Evolutionary conservation across 1,140 invertebrate species (phyloP), one percentile per base, ranked within the genome.

Genomic region (Cheumatopsyche charites): DNA sequence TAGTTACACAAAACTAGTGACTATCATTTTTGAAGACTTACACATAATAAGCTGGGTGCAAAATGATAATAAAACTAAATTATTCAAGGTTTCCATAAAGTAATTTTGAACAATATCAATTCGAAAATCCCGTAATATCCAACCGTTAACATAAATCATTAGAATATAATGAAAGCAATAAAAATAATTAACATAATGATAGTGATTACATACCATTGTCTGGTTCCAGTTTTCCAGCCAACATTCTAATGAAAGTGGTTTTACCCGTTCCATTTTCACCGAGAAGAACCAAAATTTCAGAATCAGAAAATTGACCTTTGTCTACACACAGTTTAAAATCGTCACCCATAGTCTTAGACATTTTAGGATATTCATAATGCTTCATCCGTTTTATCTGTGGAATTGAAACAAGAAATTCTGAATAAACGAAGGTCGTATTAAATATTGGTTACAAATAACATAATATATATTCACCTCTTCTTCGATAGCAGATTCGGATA

Each of bases 181-280:
- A n/a, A n/a, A n/a, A n/a, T n/a, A n/a, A n/a, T n/a, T n/a, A n/a
- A n/a, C n/a, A n/a, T n/a, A n/a, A n/a, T n/a, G n/a, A n/a, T n/a
- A n/a, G n/a, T n/a, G n/a, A n/a, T n/a, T n/a, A n/a, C n/a, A n/a
- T n/a, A 79, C 94, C 96, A 75, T 90, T 90, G 86, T 99, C 97
- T 12, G 97, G 92, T 77, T 92, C 86, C 75, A 99, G 85, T 79
- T 96, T 94, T 43, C 98, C 98, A 78, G 98, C 98, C 75, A 99
- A 86, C 94, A 99, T 96, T 79, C 96, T 88, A 79, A 99, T 99
- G 78, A 99, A 98, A 13, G 98, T 99, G 0, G 98, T 99, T 85
- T 99, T 99, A 52, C 98, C 98, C 55, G 98, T 99, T 74, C 98
- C 98, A 86, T 99, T 99, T 82, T 99, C 98, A 69, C 98, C 98